Percentiles rank a stretch among this genome's conserved stretches.
Conservation (phyloP, 2,113 vertebrate species). For the Channa maculata region DNA sequence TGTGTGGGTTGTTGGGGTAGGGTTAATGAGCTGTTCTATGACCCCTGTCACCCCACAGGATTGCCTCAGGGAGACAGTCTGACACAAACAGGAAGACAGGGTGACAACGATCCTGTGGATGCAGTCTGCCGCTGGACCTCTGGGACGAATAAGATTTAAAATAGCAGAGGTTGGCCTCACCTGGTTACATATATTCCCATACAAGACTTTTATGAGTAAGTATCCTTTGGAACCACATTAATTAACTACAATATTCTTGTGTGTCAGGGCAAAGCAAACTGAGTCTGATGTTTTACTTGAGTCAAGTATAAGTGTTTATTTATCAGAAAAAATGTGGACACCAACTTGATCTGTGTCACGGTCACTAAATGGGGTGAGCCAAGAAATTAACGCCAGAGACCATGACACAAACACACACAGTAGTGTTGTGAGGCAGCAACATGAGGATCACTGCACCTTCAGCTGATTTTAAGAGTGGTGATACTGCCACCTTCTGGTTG, state of each 20-base stretch:
- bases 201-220: constrained; percentile 1
- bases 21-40: constrained; percentile 83
- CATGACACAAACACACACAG: background rate
- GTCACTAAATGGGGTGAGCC: constrained; percentile 6
- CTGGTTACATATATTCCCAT: background rate
- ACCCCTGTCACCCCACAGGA: constrained; percentile 77
- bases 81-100: constrained; percentile 79
- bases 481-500: constrained; percentile 79
- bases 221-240: background rate
- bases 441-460: constrained; percentile 2
- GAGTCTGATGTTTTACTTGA: too few relatives aligned
- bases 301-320: background rate
- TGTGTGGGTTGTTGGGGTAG: constrained; percentile 76
- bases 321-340: constrained; percentile 15
- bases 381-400: too few relatives aligned
- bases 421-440: constrained; percentile 26
- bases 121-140: constrained; percentile 48
- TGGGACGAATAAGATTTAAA: constrained; percentile 33
- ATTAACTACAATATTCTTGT: background rate
- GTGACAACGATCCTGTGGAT: constrained; percentile 70
- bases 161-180: constrained; percentile 18
- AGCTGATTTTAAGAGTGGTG: constrained; percentile 34
- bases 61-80: constrained; percentile 68
- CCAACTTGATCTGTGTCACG: constrained; percentile 6
- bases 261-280: background rate